These are phyloP conservation scores for Geodia barretti DNA, from an alignment of 37 sponge, comb jelly and placozoan genomes.

Conservation along the genomic window DNA sequence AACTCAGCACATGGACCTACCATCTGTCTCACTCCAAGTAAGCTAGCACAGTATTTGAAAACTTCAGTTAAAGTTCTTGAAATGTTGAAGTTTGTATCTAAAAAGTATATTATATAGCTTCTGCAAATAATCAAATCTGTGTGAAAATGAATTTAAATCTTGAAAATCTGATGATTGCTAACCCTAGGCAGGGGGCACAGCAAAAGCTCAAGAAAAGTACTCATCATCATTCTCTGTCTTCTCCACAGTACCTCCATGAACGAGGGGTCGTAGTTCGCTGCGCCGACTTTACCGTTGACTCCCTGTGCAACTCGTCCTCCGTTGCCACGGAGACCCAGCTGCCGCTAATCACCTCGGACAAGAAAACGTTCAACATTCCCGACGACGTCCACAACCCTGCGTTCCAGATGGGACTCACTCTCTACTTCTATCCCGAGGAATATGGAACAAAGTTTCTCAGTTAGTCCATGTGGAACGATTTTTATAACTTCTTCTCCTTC, in stretches of 20 bases:
- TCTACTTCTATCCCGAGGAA: constrained; percentile 63
- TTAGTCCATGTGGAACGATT: constrained; percentile 13
- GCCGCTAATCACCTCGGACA: constrained; percentile 76
- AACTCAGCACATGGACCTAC: constrained; percentile 44
- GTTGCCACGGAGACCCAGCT: constrained; percentile 17
- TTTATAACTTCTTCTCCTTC: background rate
- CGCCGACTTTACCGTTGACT: constrained; percentile 48
- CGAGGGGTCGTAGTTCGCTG: constrained; percentile 71
- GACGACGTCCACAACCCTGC: constrained; percentile 67
- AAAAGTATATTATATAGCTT: too few species aligned
- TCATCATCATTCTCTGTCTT: background rate
- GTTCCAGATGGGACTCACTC: constrained; percentile 56
- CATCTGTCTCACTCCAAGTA: constrained; percentile 37
- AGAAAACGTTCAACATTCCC: constrained; percentile 77
- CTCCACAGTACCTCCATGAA: constrained; percentile 50
- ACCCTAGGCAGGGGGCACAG: too few species aligned
- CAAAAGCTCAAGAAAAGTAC: too few species aligned
- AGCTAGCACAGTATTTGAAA: too few species aligned
- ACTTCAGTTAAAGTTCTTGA: too few species aligned
- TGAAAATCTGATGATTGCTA: too few species aligned
- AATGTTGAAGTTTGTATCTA: too few species aligned
- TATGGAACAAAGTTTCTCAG: constrained; percentile 52
- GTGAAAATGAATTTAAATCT: too few species aligned
- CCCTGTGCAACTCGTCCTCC: constrained; percentile 25
- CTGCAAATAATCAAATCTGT: too few species aligned